phyloP scores from a whole-genome alignment of 2,113 vertebrate genomes.

The Chascanopsetta lugubris region DNA sequence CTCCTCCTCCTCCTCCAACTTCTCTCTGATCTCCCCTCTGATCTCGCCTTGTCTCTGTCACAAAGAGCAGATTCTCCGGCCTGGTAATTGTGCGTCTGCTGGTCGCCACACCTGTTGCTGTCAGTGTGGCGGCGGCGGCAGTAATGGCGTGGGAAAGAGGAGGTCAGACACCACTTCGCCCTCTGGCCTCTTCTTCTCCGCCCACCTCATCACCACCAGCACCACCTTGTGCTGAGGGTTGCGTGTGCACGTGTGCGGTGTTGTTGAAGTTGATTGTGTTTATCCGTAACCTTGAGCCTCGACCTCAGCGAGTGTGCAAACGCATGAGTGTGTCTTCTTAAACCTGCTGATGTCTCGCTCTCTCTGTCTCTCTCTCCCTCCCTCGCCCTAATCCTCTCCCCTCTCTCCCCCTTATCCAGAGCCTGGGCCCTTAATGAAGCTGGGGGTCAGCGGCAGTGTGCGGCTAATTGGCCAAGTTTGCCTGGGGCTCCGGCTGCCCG shows the following conservation, averaged over 20 bases:
- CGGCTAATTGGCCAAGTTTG: constrained; percentile 80
- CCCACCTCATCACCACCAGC: constrained; percentile 29
- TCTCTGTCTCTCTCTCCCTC: constrained; percentile 28
- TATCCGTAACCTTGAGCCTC: constrained; percentile 68
- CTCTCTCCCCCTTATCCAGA: constrained; percentile 56
- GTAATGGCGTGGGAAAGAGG: constrained; percentile 41
- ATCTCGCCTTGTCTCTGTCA: constrained; percentile 64
- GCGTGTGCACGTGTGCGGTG: constrained; percentile 20
- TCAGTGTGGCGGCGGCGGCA: constrained; percentile 60
- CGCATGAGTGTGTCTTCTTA: constrained; percentile 40
- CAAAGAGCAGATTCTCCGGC: constrained; percentile 59
- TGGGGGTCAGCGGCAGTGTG: constrained; percentile 75
- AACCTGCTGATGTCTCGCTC: constrained; percentile 33
- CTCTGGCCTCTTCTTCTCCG: constrained; percentile 48
- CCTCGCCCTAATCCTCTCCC: constrained; percentile 41
- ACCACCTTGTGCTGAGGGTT: constrained; percentile 34
- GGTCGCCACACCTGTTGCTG: constrained; percentile 78
- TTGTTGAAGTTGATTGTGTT: constrained; percentile 50
- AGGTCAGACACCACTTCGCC: constrained; percentile 18
- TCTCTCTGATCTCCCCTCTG: constrained; percentile 62
- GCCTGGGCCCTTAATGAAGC: constrained; percentile 78
- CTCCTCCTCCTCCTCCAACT: constrained; percentile 57
- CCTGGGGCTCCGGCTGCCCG: constrained; percentile 71
- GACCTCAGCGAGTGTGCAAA: constrained; percentile 45
- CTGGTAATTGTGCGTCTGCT: constrained; percentile 70